Base-by-base conservation (phyloP, 2,888 invertebrate species). In the Pseudeuparius sepicola region DNA sequence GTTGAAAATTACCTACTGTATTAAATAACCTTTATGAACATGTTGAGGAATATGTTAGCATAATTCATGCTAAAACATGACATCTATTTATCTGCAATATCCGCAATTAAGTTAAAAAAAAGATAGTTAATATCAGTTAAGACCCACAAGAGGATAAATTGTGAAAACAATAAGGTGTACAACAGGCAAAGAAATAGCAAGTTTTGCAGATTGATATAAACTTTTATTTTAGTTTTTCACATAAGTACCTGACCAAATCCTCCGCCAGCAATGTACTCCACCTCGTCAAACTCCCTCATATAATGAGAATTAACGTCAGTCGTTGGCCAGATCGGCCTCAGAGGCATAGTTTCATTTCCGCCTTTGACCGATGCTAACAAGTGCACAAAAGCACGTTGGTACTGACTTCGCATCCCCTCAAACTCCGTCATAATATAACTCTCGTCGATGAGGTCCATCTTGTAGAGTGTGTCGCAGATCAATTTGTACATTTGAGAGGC, bases 351-450 rank as follows among this genome's bases (percentile, higher is more conserved):
- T 37, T 69, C 63, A 49, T 73, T 68, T 0, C 68, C 61, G 1
- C 68, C 69, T 44, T 65, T 70, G 1, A 77, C 72, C 9, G 73
- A 69, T 7, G 67, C 65, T 0, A 82, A 68, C 4, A 82, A 57
- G 42, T 74, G 73, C 51, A 73, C 73, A 2, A 82, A 56, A 1
- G 78, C 78, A 45, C 68, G 60, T 56, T 78, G 76, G 52, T 79
- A 81, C 51, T 77, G 75, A 44, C 69, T 70, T 36, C 81, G 63
- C 63, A 81, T 72, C 1, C 69, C 69, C 53, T 81, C 78, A 51
- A 80, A 78, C 54, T 82, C 80, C 23, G 68, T 69, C 68, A 75
- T 71, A 4, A 68, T 65, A 46, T 78, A 82, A 1, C 79, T 78
- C 50, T 74, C 67, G 48, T 81, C 80, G 34, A 83, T 76, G 9